These are phyloP conservation scores for Coremacera marginata DNA, from an alignment of 2,888 invertebrate species.

Conservation along the genomic window DNA sequence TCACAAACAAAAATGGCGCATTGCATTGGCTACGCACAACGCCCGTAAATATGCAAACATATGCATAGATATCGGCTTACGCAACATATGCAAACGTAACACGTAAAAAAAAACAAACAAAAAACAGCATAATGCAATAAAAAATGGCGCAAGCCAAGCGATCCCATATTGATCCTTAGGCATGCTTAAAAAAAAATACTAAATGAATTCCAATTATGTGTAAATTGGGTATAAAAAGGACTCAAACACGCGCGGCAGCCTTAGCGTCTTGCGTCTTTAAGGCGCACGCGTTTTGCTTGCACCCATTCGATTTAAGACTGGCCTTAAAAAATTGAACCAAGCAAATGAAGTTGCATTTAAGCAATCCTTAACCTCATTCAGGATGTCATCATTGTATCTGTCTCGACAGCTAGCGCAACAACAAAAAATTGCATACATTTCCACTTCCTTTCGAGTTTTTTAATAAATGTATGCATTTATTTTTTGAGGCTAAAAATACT, in stretches of 20 bases:
- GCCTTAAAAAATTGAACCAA: not conserved
- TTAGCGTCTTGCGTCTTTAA: not conserved
- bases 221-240: not conserved
- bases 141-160: conserved; percentile 27
- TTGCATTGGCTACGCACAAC: conserved; percentile 2
- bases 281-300: conserved; percentile 2
- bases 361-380: conserved; percentile 47
- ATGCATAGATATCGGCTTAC: not conserved
- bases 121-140: conserved; percentile 17
- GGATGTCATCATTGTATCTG: conserved; percentile 33
- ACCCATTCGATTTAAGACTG: not conserved
- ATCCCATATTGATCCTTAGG: not conserved
- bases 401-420: not conserved
- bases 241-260: conserved; percentile 1
- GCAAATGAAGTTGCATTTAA: conserved; percentile 41
- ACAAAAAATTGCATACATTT: conserved; percentile 35
- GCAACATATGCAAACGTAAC: conserved; percentile 26
- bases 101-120: not conserved
- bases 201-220: not conserved
- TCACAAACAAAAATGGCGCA: conserved; percentile 22
- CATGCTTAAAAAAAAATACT: not conserved
- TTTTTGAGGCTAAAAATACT: conserved; percentile 36
- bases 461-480: not conserved
- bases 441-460: conserved; percentile 4
- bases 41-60: conserved; percentile 9